Percentiles rank a stretch among this genome's conserved stretches.
Conservation (phyloP, 2,113 vertebrate genomes). For the Neotragus moschatus region DNA sequence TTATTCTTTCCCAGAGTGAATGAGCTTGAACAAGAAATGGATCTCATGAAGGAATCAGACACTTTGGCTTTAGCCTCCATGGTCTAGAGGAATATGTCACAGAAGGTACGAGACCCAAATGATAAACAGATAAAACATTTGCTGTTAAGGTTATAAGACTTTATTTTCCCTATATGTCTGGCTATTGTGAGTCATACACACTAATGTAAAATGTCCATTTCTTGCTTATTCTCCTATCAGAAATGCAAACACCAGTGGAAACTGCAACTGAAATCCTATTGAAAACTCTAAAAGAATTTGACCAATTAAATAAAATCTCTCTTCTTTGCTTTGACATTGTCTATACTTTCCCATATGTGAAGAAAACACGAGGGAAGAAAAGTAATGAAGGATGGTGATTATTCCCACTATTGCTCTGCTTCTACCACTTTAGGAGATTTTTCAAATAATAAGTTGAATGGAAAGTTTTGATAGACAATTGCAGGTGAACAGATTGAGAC, state of each 20-base stretch:
- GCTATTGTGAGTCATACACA: not conserved
- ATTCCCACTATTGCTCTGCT: not conserved
- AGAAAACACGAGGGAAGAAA: not conserved
- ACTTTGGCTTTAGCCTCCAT: not conserved
- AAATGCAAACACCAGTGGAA: not conserved
- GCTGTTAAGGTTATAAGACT: not conserved
- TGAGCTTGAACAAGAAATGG: not conserved
- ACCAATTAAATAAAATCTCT: not conserved
- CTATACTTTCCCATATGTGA: not conserved
- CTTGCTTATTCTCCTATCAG: not conserved
- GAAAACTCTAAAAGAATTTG: not conserved
- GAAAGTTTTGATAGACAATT: not conserved
- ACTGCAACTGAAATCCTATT: not conserved
- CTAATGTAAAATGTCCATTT: not conserved
- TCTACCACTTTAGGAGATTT: not conserved
- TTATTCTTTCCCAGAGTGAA: not conserved
- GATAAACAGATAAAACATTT: not conserved
- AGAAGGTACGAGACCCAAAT: not conserved
- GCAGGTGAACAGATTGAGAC: not conserved
- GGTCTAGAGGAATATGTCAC: not conserved
- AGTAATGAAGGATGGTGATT: not conserved
- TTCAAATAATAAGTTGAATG: not conserved
- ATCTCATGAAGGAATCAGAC: not conserved
- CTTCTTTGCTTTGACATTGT: not conserved
- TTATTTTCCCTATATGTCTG: not conserved